A percentile compares a stretch with the other conserved stretches of the same genome.
Conservation (phyloP, 1,140 invertebrate species). For the Bradysia coprophila region DNA sequence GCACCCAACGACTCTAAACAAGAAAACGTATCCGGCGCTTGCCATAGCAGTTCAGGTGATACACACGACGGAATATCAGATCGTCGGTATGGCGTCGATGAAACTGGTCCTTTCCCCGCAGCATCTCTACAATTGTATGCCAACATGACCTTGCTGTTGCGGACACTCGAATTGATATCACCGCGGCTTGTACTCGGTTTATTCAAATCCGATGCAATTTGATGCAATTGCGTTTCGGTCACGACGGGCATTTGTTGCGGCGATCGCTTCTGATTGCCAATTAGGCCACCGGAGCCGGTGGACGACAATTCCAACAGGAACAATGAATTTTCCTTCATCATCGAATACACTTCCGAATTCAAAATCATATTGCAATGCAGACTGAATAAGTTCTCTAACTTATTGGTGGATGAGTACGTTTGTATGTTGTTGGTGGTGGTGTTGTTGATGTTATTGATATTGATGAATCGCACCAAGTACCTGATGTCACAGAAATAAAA, state of each 20-base stretch:
- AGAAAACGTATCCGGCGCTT: conserved; percentile 52
- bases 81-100: conserved; percentile 12
- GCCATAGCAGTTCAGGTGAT: conserved; percentile 29
- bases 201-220: conserved; percentile 11
- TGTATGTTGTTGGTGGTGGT: conserved; percentile 44
- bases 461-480: conserved; percentile 36
- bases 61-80: conserved; percentile 9
- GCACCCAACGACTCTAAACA: conserved; percentile 52
- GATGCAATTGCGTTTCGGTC: conserved; percentile 30
- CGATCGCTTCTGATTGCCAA: conserved; percentile 16
- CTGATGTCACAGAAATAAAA: conserved; percentile 5
- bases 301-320: conserved; percentile 69
- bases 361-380: conserved; percentile 17
- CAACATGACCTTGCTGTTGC: neutral
- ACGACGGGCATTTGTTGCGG: conserved; percentile 38
- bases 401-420: neutral
- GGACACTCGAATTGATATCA: conserved; percentile 1
- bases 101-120: neutral
- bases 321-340: conserved; percentile 83
- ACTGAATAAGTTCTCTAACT: conserved; percentile 18
- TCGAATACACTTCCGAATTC: conserved; percentile 22
- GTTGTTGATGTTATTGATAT: conserved; percentile 2
- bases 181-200: conserved; percentile 20
- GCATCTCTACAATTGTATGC: neutral
- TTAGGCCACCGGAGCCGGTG: conserved; percentile 37